Evolutionary conservation across 2,113 vertebrate species (phyloP).

Genomic region (Leptobrachium ailaonicum): DNA sequence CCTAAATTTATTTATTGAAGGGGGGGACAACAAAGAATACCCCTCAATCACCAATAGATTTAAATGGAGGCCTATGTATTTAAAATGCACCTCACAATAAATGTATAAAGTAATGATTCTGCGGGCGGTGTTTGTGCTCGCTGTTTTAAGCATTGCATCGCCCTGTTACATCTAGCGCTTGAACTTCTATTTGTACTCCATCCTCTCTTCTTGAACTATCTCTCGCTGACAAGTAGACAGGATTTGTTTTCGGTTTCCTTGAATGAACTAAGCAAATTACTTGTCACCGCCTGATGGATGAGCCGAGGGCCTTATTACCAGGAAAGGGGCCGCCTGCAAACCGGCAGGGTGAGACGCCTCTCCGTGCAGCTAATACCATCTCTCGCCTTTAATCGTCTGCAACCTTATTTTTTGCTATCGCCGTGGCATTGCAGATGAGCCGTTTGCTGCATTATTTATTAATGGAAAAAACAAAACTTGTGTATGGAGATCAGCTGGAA

Average conservation of each 20-base stretch:
- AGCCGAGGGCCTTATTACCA: constrained; percentile 8
- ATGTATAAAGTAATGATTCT: too few relatives aligned
- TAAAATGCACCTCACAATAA: too few relatives aligned
- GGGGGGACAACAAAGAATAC: too few relatives aligned
- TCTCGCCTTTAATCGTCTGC: constrained; percentile 13
- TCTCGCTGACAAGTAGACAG: constrained; percentile 45
- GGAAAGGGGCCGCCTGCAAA: constrained; percentile 17
- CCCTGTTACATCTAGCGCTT: not conserved
- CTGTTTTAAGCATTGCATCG: too few relatives aligned
- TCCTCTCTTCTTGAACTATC: constrained; percentile 35
- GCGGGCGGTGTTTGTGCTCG: too few relatives aligned
- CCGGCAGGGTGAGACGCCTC: constrained; percentile 17
- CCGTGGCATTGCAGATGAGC: not conserved
- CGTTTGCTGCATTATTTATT: constrained; percentile 6
- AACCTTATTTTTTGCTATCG: not conserved
- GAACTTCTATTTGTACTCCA: not conserved
- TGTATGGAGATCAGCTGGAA: constrained; percentile 28
- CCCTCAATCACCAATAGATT: too few relatives aligned
- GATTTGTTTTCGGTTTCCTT: constrained; percentile 45
- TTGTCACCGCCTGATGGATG: not conserved
- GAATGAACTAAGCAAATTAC: constrained; percentile 33
- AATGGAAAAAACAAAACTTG: not conserved
- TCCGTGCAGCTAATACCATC: not conserved
- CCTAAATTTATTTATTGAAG: too few relatives aligned
- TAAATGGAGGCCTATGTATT: too few relatives aligned